phyloP scores from a whole-genome alignment of 2,113 vertebrate species.

The Gambusia affinis region DNA sequence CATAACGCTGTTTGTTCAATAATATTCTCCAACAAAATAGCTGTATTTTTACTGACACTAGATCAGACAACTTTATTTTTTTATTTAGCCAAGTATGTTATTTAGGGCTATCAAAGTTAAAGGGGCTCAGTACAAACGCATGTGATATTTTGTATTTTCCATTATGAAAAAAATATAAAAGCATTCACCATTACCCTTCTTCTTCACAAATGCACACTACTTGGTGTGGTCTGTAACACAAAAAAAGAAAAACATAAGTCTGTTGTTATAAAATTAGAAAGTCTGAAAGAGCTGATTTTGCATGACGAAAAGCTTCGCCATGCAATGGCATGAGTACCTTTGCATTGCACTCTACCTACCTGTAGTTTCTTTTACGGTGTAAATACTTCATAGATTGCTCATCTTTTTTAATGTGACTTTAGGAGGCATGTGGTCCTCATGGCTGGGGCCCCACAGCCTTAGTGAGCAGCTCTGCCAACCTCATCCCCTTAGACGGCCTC shows the following conservation, averaged over 20 bases:
- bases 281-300: neutral
- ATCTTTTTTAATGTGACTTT: neutral
- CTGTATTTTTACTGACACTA: neutral
- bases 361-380: neutral
- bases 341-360: neutral
- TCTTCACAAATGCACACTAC: too few relatives aligned
- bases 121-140: neutral
- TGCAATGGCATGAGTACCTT: neutral
- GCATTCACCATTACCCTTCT: too few relatives aligned
- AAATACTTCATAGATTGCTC: neutral
- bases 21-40: neutral
- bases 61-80: neutral
- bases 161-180: neutral
- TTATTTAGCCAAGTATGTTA: neutral
- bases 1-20: neutral
- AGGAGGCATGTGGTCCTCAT: slow-evolving; percentile 83
- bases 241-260: neutral
- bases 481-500: slow-evolving; percentile 93
- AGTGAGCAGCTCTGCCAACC: slow-evolving; percentile 91
- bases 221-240: too few relatives aligned
- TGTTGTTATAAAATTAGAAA: neutral
- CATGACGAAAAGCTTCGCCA: too few relatives aligned
- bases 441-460: slow-evolving; percentile 87
- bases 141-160: neutral
- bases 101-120: neutral